phyloP scores from a whole-genome alignment of 1,140 invertebrate species.

The Apis florea region DNA sequence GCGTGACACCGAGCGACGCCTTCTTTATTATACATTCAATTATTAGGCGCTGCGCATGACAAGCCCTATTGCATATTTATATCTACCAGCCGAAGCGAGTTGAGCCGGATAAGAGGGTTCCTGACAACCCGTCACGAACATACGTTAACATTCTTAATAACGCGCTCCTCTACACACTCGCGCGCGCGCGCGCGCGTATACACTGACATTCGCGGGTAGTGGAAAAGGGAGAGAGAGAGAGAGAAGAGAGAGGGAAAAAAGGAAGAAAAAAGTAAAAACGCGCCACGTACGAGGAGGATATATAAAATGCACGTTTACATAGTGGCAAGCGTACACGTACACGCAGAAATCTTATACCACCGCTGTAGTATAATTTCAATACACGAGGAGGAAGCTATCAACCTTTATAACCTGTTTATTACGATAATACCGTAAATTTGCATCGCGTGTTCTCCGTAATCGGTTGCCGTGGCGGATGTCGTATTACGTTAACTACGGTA shows the following conservation, averaged over 20 bases:
- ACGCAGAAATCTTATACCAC: constrained; percentile 45
- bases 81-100: constrained; percentile 69
- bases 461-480: constrained; percentile 65
- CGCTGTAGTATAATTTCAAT: constrained; percentile 65
- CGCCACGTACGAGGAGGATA: background rate
- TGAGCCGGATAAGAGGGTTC: constrained; percentile 66
- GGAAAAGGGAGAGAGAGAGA: too few relatives aligned
- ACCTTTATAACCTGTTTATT: constrained; percentile 75
- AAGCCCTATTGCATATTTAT: constrained; percentile 80
- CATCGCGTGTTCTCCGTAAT: constrained; percentile 68
- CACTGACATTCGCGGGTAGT: background rate
- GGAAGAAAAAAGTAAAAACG: background rate
- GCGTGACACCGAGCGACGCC: constrained; percentile 76
- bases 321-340: background rate
- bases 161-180: constrained; percentile 51
- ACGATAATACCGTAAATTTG: constrained; percentile 74
- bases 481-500: constrained; percentile 66
- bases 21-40: constrained; percentile 81
- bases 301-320: constrained; percentile 37
- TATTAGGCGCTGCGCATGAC: constrained; percentile 79
- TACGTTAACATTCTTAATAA: constrained; percentile 76
- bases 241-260: too few relatives aligned
- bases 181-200: background rate
- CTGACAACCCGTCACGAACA: constrained; percentile 75
- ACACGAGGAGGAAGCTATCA: constrained; percentile 69